Conservation (phyloP, 1,140 invertebrate genomes). For the Drosophila nigrodunni region DNA sequence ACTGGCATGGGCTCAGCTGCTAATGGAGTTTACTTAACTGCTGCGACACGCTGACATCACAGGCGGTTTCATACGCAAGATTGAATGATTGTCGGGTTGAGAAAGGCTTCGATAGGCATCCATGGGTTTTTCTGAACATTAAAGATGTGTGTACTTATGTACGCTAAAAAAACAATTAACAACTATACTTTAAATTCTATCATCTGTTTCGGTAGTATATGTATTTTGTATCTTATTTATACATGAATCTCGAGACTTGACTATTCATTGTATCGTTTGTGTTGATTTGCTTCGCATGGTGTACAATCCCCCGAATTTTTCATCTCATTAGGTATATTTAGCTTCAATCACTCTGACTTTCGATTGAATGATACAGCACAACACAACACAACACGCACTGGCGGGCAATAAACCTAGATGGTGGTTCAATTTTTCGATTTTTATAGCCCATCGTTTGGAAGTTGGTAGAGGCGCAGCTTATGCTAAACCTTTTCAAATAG, state of each 20-base stretch:
- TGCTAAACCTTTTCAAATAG: slow-evolving; percentile 66
- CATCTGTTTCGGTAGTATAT: background rate
- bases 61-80: slow-evolving; percentile 7
- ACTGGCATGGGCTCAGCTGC: slow-evolving; percentile 41
- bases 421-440: slow-evolving; percentile 16
- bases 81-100: slow-evolving; percentile 21
- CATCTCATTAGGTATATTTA: slow-evolving; percentile 12
- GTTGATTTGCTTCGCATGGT: slow-evolving; percentile 17
- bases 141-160: background rate
- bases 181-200: slow-evolving; percentile 6
- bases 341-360: slow-evolving; percentile 52
- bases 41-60: slow-evolving; percentile 35
- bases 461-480: slow-evolving; percentile 50
- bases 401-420: slow-evolving; percentile 8
- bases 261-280: slow-evolving; percentile 5
- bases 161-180: slow-evolving; percentile 15
- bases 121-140: slow-evolving; percentile 12
- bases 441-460: slow-evolving; percentile 44
- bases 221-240: background rate
- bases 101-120: slow-evolving; percentile 29
- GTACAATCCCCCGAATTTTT: slow-evolving; percentile 17
- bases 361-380: slow-evolving; percentile 60
- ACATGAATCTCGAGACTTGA: slow-evolving; percentile 5
- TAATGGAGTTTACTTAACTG: slow-evolving; percentile 44
- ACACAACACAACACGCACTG: background rate